phyloP scores from a whole-genome alignment of 2,888 invertebrate genomes.

The Drosophila nr. medialis region DNA sequence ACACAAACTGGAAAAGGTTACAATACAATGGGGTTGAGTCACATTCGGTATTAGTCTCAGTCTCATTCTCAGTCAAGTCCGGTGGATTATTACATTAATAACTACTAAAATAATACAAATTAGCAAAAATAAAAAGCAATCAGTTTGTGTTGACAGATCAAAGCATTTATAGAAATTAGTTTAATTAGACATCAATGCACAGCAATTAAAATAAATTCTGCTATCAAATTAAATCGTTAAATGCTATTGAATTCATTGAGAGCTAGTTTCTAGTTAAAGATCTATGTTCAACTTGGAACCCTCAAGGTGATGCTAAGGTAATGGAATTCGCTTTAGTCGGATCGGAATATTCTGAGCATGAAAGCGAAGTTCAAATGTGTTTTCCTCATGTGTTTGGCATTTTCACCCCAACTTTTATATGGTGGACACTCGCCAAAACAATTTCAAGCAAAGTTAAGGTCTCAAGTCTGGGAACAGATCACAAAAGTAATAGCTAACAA shows the following conservation, averaged over 20 bases:
- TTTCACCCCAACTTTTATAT: conserved; percentile 5
- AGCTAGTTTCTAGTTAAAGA: background rate
- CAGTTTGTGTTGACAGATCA: background rate
- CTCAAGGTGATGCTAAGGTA: background rate
- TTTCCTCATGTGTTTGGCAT: conserved; percentile 30
- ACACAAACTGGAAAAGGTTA: conserved; percentile 9
- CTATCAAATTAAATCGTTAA: background rate
- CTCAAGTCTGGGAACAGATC: conserved; percentile 18
- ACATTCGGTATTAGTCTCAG: background rate
- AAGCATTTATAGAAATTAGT: background rate
- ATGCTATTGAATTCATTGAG: background rate
- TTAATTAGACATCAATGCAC: background rate
- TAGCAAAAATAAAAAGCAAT: background rate
- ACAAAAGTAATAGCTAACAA: conserved; percentile 1
- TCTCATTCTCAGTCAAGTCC: background rate
- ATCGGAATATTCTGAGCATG: background rate
- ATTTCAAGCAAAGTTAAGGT: background rate
- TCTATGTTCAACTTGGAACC: background rate
- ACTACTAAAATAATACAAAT: background rate
- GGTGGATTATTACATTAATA: background rate
- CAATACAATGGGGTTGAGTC: conserved; percentile 9
- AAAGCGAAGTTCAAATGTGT: background rate
- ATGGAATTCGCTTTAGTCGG: background rate
- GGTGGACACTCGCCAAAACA: conserved; percentile 3
- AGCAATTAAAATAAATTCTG: background rate